These are phyloP conservation scores for Rhynchophorus ferrugineus DNA, from an alignment of 1,140 invertebrate species.

Conservation along the genomic window DNA sequence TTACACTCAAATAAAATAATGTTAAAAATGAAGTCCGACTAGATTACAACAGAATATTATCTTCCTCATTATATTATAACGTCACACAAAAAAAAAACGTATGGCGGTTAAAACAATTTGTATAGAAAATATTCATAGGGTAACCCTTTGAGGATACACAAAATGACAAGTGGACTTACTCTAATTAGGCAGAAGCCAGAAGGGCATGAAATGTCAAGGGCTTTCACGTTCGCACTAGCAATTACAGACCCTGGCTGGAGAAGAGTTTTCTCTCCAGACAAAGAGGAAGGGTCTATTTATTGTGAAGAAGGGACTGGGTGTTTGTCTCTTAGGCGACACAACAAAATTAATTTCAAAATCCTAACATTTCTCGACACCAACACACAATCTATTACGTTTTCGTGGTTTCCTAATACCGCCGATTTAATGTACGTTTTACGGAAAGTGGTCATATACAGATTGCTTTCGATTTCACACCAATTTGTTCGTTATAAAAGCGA, in stretches of 20 bases:
- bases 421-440: slow-evolving; percentile 13
- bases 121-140: slow-evolving; percentile 9
- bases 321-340: slow-evolving; percentile 13
- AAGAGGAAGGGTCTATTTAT: slow-evolving; percentile 18
- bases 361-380: slow-evolving; percentile 10
- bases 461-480: neutral
- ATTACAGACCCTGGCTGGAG: slow-evolving; percentile 17
- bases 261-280: slow-evolving; percentile 19
- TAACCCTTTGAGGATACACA: slow-evolving; percentile 14
- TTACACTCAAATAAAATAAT: no score
- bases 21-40: no score
- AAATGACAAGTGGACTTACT: slow-evolving; percentile 20
- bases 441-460: slow-evolving; percentile 13
- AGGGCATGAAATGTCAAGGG: slow-evolving; percentile 24
- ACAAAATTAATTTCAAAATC: slow-evolving; percentile 18
- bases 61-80: no score
- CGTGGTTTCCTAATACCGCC: slow-evolving; percentile 12
- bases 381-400: slow-evolving; percentile 5
- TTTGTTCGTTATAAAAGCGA: neutral
- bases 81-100: no score
- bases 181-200: slow-evolving; percentile 26
- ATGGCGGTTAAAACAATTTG: slow-evolving; percentile 11
- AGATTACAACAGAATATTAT: no score
- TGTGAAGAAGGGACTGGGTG: slow-evolving; percentile 11
- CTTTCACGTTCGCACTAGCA: slow-evolving; percentile 26